Percentiles rank a stretch among this genome's conserved stretches.
Evolutionary conservation across 2,888 invertebrate genomes (phyloP).

Genomic region (Chrysomela aeneicollis): DNA sequence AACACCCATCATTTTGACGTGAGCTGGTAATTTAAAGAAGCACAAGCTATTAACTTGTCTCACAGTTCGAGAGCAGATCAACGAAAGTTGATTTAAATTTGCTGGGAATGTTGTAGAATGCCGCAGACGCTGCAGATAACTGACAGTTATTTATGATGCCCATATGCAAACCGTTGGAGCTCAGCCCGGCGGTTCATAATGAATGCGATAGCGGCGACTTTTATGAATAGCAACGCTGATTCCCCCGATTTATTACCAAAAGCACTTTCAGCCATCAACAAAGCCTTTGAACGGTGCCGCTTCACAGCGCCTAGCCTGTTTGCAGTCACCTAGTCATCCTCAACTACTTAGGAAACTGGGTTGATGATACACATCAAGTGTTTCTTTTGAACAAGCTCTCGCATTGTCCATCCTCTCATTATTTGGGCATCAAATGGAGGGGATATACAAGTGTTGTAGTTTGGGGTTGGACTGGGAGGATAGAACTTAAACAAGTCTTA

Average conservation of each 20-base stretch:
- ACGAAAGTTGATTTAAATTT: conserved; percentile 53
- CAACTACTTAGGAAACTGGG: conserved; percentile 40
- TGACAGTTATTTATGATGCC: conserved; percentile 60
- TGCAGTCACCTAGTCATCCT: conserved; percentile 53
- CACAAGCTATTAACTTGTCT: conserved; percentile 53
- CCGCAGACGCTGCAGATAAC: conserved; percentile 53
- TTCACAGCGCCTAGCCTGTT: conserved; percentile 51
- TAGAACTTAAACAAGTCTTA: too few relatives aligned
- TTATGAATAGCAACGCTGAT: conserved; percentile 61
- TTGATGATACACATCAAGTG: background rate
- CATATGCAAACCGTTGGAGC: conserved; percentile 59
- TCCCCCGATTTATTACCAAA: conserved; percentile 61
- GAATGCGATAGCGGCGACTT: conserved; percentile 62
- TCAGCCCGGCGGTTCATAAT: conserved; percentile 56
- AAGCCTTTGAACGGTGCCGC: conserved; percentile 55
- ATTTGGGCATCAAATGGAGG: too few relatives aligned
- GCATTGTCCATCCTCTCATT: too few relatives aligned
- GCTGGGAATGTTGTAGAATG: conserved; percentile 56
- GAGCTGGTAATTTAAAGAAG: conserved; percentile 32
- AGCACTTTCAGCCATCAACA: conserved; percentile 57
- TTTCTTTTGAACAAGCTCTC: too few relatives aligned
- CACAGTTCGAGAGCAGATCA: conserved; percentile 43
- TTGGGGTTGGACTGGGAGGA: too few relatives aligned
- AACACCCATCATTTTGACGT: conserved; percentile 28
- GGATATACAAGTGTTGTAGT: too few relatives aligned